phyloP scores from a whole-genome alignment of 2,888 invertebrate species.

The Cheilosia vulpina region DNA sequence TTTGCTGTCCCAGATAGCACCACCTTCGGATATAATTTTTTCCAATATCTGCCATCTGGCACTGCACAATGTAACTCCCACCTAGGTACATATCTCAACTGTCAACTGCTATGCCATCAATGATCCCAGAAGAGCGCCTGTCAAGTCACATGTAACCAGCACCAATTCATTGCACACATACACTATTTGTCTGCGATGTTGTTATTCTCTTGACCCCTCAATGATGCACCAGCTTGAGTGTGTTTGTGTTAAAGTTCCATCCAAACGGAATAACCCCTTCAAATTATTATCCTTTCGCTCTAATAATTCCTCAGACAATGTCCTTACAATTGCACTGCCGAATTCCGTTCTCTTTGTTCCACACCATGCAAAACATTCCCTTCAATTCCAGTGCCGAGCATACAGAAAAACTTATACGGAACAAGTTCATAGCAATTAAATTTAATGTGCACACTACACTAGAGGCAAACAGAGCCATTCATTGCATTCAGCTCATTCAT shows the following conservation, averaged over 20 bases:
- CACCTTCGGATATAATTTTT: no score
- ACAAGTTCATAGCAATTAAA: constrained; percentile 75
- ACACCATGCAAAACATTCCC: constrained; percentile 50
- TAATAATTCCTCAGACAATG: constrained; percentile 62
- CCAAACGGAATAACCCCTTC: constrained; percentile 37
- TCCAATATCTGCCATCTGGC: no score
- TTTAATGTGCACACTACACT: constrained; percentile 71
- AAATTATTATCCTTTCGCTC: constrained; percentile 57
- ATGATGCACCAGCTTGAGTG: not conserved
- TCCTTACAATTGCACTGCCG: constrained; percentile 45
- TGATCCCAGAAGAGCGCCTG: not conserved
- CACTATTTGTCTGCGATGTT: constrained; percentile 2
- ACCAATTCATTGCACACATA: not conserved
- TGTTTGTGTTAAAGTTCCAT: constrained; percentile 28
- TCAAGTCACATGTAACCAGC: not conserved
- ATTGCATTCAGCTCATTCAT: constrained; percentile 72
- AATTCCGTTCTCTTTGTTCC: constrained; percentile 19
- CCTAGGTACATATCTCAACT: not conserved
- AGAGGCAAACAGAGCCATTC: constrained; percentile 65
- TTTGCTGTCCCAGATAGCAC: no score
- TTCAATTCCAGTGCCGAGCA: not conserved
- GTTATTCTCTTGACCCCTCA: constrained; percentile 14
- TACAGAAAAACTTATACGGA: constrained; percentile 37
- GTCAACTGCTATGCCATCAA: not conserved
- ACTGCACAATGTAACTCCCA: no score